Base-by-base conservation (phyloP, 1,140 invertebrate species). In the Muscidifurax raptorellus region DNA sequence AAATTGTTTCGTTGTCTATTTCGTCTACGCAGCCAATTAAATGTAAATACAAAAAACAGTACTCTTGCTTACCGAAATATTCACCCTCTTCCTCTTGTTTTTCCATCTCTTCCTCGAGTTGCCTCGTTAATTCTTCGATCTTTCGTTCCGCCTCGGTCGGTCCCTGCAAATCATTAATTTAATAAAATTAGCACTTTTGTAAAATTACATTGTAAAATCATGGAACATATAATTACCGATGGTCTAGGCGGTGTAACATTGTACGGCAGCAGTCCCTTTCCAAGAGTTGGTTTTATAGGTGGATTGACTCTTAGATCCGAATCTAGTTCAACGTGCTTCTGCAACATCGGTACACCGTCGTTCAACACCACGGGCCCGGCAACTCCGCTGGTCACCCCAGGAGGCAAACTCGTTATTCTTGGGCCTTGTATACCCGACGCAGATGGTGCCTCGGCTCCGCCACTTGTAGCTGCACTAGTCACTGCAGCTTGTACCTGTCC, bases 21-120 rank as follows among this genome's bases (percentile, higher is more conserved):
- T n/a, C 15, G 6, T n/a, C 22, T n/a, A 22, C n/a, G n/a, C 52
- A 59, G 22, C 6, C 18, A 59, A n/a, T n/a, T n/a, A 59, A 59
- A n/a, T 59, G 5, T 7, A 59, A 59, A 59, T 22, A 59, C 5
- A 22, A 22, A 22, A 59, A n/a, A 59, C 5, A 74, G 13, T 64
- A 82, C 18, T 66, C 18, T 66, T 71, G 92, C 94, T 94, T 94
- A 98, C 98, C 98, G 94, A 99, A 99, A 92, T 98, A 99, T 94
- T 99, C 98, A 86, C 97, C 98, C 91, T 98, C 96, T 89, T 98
- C 97, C 92, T 98, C 97, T 87, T 97, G 96, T 88, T 97, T 97
- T 90, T 99, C 98, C 96, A 99, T 97, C 94, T 98, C 97, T 90
- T 98, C 97, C 92, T 98, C 98, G 84, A 98, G 94, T 90, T 98